Conservation (phyloP, 2,888 invertebrate genomes). For the Drepanosiphum platanoidis region DNA sequence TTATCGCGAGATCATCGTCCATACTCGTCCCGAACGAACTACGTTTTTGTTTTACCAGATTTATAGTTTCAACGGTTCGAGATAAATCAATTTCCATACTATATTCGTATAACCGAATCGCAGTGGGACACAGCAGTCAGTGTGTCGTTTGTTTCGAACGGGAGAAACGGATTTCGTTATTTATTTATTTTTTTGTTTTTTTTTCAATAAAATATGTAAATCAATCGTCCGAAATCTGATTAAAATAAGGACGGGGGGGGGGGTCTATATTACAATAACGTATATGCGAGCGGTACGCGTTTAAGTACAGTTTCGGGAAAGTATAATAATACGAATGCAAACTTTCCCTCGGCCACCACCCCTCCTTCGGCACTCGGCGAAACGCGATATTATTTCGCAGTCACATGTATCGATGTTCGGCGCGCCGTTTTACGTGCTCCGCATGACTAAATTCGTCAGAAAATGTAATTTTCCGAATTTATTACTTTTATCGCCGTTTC, state of each 20-base stretch:
- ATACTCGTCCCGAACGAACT: too few species aligned
- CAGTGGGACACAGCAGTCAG: too few species aligned
- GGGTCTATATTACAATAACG: too few species aligned
- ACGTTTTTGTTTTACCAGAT: too few species aligned
- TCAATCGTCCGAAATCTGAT: conserved; percentile 13
- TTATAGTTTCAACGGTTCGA: too few species aligned
- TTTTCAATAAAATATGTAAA: conserved; percentile 7
- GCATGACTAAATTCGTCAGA: conserved; percentile 42
- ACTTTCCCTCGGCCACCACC: neutral
- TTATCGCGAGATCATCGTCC: too few species aligned
- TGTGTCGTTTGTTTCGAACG: too few species aligned
- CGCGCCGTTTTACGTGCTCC: conserved; percentile 44
- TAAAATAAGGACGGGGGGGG: neutral
- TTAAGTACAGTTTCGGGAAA: conserved; percentile 17
- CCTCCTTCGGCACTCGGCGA: too few species aligned
- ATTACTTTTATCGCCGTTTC: conserved; percentile 26
- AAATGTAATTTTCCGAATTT: conserved; percentile 46
- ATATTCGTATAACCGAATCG: too few species aligned
- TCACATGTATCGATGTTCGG: conserved; percentile 39
- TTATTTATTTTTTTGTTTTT: neutral
- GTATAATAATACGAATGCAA: conserved; percentile 20
- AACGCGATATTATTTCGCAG: conserved; percentile 35
- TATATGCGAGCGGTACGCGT: neutral
- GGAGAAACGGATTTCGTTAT: neutral
- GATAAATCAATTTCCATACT: too few species aligned